Percentiles rank a stretch among this genome's conserved stretches.
These are phyloP conservation scores for Drosophila histrio DNA, from an alignment of 2,888 invertebrate species.

Conservation along the genomic window DNA sequence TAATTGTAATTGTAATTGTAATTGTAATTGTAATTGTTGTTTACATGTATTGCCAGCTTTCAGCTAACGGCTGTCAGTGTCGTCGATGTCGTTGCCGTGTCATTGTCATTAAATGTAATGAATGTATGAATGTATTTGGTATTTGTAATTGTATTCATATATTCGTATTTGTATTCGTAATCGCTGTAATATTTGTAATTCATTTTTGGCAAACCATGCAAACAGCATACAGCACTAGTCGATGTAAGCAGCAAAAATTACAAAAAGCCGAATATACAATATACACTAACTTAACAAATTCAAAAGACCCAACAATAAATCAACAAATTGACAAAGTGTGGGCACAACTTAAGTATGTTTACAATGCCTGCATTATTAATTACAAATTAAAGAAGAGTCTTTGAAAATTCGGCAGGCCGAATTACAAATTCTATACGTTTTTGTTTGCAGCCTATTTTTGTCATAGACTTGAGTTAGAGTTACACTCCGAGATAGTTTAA, in stretches of 20 bases:
- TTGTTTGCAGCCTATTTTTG: slow-evolving; percentile 10
- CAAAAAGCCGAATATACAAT: neutral
- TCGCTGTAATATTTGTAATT: slow-evolving; percentile 39
- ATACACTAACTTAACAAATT: neutral
- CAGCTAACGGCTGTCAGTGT: slow-evolving; percentile 33
- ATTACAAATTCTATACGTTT: neutral
- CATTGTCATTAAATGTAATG: slow-evolving; percentile 57
- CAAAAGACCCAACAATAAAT: slow-evolving; percentile 1
- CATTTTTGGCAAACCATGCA: slow-evolving; percentile 35
- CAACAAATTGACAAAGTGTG: slow-evolving; percentile 3
- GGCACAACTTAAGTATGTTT: neutral
- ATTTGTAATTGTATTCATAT: slow-evolving; percentile 24
- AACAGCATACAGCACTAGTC: slow-evolving; percentile 28
- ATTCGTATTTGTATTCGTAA: slow-evolving; percentile 43
- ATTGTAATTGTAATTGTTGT: slow-evolving; percentile 39
- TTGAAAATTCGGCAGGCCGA: slow-evolving; percentile 27
- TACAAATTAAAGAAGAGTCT: slow-evolving; percentile 7
- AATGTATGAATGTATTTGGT: slow-evolving; percentile 32
- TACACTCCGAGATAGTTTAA: neutral
- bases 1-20: too few relatives aligned
- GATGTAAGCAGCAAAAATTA: slow-evolving; percentile 45
- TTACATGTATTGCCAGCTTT: slow-evolving; percentile 29
- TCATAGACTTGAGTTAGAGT: neutral
- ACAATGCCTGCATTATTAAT: neutral
- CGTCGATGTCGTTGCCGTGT: slow-evolving; percentile 65